Conservation (phyloP, 2,113 vertebrate genomes). For the Eulemur rufifrons region DNA sequence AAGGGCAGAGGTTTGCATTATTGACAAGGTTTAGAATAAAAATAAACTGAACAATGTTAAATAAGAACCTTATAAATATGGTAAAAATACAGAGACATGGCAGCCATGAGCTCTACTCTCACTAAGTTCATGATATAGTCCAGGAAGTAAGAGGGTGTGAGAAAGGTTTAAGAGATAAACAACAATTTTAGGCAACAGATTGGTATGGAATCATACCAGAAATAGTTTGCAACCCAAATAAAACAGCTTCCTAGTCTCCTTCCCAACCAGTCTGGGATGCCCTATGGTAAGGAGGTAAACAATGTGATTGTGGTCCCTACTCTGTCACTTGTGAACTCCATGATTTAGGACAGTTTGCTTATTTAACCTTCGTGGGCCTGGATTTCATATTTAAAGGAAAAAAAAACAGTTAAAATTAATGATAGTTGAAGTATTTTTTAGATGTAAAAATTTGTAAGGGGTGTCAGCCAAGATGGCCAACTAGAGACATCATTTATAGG, state of each 20-base stretch:
- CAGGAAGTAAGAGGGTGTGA: background rate
- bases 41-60: background rate
- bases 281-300: fast-evolving
- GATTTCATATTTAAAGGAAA: background rate
- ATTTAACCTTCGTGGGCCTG: background rate
- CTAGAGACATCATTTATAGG: too few relatives aligned
- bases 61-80: background rate
- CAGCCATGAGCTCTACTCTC: background rate
- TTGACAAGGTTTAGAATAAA: background rate
- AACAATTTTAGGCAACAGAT: background rate
- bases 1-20: background rate
- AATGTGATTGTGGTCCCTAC: background rate
- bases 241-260: background rate
- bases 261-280: background rate
- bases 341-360: background rate
- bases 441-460: background rate
- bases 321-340: background rate
- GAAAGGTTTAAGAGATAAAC: background rate
- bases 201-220: background rate
- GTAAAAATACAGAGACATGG: background rate
- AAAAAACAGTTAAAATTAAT: background rate
- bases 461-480: too few relatives aligned
- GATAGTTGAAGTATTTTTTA: background rate
- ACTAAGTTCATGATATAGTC: background rate
- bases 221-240: background rate